phyloP scores from a whole-genome alignment of 2,113 vertebrate species.

The Thamnaconus septentrionalis region DNA sequence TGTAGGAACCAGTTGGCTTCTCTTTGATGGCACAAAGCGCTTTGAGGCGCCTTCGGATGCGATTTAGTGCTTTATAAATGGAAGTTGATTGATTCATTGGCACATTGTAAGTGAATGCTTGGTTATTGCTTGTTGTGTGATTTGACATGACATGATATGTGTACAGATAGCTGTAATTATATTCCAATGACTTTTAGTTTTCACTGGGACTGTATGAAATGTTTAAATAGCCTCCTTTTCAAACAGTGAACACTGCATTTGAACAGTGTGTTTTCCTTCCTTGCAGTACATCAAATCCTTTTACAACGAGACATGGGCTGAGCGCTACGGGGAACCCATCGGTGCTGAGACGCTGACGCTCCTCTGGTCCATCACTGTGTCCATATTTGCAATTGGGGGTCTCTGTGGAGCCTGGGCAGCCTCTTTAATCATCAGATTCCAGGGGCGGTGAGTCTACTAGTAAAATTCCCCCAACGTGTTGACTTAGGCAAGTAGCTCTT shows the following conservation, averaged over 20 bases:
- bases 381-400: constrained; percentile 91
- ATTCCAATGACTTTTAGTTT: too few relatives aligned
- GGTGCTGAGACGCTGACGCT: constrained; percentile 74
- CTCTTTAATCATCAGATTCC: constrained; percentile 79
- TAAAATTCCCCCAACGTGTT: not conserved
- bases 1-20: too few relatives aligned
- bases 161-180: too few relatives aligned
- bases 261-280: not conserved
- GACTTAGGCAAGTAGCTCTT: too few relatives aligned
- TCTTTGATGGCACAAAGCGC: too few relatives aligned
- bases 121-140: too few relatives aligned
- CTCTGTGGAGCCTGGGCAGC: constrained; percentile 84
- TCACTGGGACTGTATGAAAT: too few relatives aligned
- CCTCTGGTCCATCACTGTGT: constrained; percentile 93
- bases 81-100: too few relatives aligned
- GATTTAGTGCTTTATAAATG: too few relatives aligned
- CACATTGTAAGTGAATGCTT: too few relatives aligned
- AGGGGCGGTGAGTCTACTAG: constrained; percentile 83
- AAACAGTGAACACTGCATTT: not conserved
- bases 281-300: constrained; percentile 88
- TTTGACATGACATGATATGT: too few relatives aligned
- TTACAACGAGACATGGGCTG: constrained; percentile 87
- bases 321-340: constrained; percentile 72
- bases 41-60: too few relatives aligned
- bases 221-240: not conserved